phyloP scores from a whole-genome alignment of 2,797 vertebrate species.

The Aldrovandia affinis region DNA sequence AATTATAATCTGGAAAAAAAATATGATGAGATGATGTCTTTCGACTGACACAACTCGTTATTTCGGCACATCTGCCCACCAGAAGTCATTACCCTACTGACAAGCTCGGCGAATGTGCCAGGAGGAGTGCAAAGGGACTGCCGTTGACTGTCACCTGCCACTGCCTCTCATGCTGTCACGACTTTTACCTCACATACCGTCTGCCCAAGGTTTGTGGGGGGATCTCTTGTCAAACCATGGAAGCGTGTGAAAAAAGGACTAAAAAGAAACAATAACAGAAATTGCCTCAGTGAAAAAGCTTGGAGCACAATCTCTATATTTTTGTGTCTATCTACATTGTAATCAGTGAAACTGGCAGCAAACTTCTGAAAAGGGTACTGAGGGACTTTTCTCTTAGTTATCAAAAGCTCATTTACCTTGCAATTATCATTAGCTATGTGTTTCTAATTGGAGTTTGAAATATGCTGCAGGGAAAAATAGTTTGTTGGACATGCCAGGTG shows the following conservation, averaged over 20 bases:
- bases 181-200: neutral
- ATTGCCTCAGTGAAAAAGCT: neutral
- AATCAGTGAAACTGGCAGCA: neutral
- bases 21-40: slow-evolving; percentile 23
- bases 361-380: neutral
- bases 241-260: neutral
- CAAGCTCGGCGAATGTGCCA: neutral
- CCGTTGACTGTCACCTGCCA: slow-evolving; percentile 26
- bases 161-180: slow-evolving; percentile 4
- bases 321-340: neutral
- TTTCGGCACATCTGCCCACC: slow-evolving; percentile 14
- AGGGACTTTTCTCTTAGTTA: neutral
- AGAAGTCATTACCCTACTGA: slow-evolving; percentile 20
- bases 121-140: slow-evolving; percentile 15
- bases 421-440: neutral
- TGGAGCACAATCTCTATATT: neutral
- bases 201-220: neutral
- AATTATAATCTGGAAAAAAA: neutral
- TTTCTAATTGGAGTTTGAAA: neutral
- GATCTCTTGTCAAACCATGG: neutral
- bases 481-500: neutral
- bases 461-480: neutral
- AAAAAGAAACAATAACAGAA: neutral
- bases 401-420: neutral
- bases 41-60: slow-evolving; percentile 17